These are phyloP conservation scores for Arenicola marina DNA, from an alignment of 2,888 invertebrate species.

Conservation along the genomic window DNA sequence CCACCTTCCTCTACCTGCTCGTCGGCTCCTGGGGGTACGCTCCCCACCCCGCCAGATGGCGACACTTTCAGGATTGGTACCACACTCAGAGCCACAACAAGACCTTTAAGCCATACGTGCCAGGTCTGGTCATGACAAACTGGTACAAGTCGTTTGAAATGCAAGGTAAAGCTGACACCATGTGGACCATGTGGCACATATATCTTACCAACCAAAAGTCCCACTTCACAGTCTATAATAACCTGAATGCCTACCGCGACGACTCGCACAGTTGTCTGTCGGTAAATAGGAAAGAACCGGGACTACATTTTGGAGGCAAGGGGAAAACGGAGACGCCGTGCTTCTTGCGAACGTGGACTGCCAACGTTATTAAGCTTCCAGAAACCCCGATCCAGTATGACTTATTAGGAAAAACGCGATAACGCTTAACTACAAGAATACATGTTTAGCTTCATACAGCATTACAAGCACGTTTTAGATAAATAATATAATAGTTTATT, in stretches of 20 bases:
- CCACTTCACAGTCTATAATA: constrained; percentile 38
- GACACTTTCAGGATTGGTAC: constrained; percentile 35
- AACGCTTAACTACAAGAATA: too few relatives aligned
- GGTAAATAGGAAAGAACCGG: constrained; percentile 41
- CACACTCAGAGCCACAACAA: constrained; percentile 19
- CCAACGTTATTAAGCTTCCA: too few relatives aligned
- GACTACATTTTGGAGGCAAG: constrained; percentile 43
- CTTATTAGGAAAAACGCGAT: too few relatives aligned
- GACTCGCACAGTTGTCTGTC: constrained; percentile 35
- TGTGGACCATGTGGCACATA: constrained; percentile 54
- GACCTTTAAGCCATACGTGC: constrained; percentile 40
- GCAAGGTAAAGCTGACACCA: constrained; percentile 30
- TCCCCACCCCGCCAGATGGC: constrained; percentile 8
- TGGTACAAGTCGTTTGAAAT: constrained; percentile 41
- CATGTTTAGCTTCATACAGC: too few relatives aligned
- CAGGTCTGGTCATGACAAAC: constrained; percentile 36
- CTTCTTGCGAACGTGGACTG: too few relatives aligned
- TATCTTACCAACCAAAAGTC: constrained; percentile 39
- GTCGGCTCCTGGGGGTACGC: constrained; percentile 16
- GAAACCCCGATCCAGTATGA: too few relatives aligned
- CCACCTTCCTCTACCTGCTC: constrained; percentile 7
- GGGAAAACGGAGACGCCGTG: too few relatives aligned
- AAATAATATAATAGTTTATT: too few relatives aligned
- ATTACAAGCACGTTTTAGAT: too few relatives aligned
- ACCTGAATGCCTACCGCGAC: constrained; percentile 18